Base-by-base conservation (phyloP, 1,140 invertebrate genomes). In the Colletes gigas region DNA sequence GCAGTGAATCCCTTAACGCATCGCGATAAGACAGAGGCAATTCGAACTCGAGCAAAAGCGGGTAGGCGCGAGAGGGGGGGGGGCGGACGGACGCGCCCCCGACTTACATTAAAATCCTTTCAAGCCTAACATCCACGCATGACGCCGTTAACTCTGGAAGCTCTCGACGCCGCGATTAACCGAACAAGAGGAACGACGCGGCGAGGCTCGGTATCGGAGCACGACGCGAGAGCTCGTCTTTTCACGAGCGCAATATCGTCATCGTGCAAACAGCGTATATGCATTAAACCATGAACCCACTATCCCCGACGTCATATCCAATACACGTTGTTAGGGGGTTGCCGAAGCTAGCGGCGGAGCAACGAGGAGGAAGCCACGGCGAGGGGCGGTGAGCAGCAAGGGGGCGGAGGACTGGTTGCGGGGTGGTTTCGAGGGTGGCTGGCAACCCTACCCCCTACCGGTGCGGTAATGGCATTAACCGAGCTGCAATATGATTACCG, bases 401-500 rank as follows among this genome's bases (percentile, higher is more conserved):
- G 83, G 47, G 59, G 47, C 66, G 52, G 14, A 39, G 57, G 30
- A 81, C 84, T 86, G 86, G 78, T 75, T 79, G 83, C 84, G 84
- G 86, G 89, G 87, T 86, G 87, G 90, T 83, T 85, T 88, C 81
- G 83, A 87, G 83, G 87, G 84, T 89, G 89, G 90, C 86, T 90
- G 88, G 83, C 89, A 90, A 83, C 87, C 86, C 83, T 75, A 82
- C 88, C 83, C 83, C 81, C 84, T 85, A 60, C 73, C 71, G 84
- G 89, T 91, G 89, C 89, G 92, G 91, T 93, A 93, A 93, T 93
- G 91, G 90, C 92, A 93, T 93, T 93, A 93, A 92, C 92, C 90
- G 84, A 92, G 91, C 91, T 92, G 91, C 92, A 93, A 93, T 93
- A 92, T 93, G 92, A 93, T 93, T 93, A 93, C 91, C 88, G 90